Evolutionary conservation across 2,888 invertebrate species (phyloP).

Genomic region (Eupelmus urozonus): DNA sequence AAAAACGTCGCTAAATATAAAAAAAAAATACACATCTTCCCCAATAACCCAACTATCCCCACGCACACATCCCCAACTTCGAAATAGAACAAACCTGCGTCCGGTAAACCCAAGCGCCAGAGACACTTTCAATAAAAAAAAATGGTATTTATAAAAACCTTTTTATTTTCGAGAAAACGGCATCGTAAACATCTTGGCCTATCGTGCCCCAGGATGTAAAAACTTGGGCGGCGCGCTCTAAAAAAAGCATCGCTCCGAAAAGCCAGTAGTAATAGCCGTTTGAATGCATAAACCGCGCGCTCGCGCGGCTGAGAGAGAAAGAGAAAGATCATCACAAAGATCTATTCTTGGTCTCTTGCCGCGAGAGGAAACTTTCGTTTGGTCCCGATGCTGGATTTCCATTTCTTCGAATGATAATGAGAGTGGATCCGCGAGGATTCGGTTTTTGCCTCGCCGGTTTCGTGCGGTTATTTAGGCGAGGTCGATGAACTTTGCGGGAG

Average conservation of each 20-base stretch:
- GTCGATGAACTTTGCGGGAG: background rate
- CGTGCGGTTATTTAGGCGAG: no score
- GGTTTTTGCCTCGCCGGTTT: no score
- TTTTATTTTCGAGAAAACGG: background rate
- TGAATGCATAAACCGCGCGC: constrained; percentile 28
- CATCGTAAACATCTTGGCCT: background rate
- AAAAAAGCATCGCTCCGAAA: constrained; percentile 44
- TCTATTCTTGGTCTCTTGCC: constrained; percentile 47
- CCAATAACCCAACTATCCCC: no score
- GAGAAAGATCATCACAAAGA: constrained; percentile 53
- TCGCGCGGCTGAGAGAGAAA: no score
- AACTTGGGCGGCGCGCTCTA: constrained; percentile 24
- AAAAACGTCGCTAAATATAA: no score
- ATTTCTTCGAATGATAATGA: background rate
- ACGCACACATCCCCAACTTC: no score
- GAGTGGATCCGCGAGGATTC: background rate
- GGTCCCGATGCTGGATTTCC: background rate
- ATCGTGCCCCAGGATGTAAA: background rate
- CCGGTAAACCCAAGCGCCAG: no score
- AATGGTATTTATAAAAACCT: background rate
- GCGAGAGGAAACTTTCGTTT: constrained; percentile 30
- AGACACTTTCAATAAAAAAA: no score
- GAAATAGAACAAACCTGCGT: no score
- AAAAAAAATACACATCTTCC: no score
- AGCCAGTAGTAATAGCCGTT: constrained; percentile 36